Evolutionary conservation across 2,797 vertebrate genomes (phyloP).

Genomic region (Simalia tracyae): DNA sequence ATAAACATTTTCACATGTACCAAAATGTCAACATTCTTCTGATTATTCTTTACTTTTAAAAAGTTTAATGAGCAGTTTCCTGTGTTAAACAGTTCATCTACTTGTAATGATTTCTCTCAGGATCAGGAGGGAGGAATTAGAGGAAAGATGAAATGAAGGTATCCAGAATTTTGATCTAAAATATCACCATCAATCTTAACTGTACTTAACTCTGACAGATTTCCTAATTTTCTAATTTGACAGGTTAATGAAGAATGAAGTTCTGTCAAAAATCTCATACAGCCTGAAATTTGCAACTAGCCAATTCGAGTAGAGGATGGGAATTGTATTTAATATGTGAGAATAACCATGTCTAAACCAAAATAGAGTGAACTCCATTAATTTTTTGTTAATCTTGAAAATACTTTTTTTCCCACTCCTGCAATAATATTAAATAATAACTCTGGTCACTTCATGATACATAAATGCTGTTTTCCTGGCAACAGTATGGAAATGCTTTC

Average conservation of each 20-base stretch:
- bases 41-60: constrained; percentile 38
- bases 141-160: constrained; percentile 42
- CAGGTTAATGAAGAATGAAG: constrained; percentile 46
- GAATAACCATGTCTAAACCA: background rate
- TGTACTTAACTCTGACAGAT: constrained; percentile 45
- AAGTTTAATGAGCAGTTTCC: constrained; percentile 54
- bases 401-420: background rate
- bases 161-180: constrained; percentile 42
- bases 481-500: background rate
- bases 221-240: constrained; percentile 54
- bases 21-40: constrained; percentile 16
- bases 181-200: constrained; percentile 46
- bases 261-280: fast-evolving
- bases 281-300: background rate
- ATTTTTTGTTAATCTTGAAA: background rate
- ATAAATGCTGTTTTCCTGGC: background rate
- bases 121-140: constrained; percentile 41
- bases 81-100: constrained; percentile 53
- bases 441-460: background rate
- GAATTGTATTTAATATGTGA: background rate
- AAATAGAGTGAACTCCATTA: background rate
- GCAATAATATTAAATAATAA: background rate
- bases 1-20: constrained; percentile 43
- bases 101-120: constrained; percentile 64
- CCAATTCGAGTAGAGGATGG: fast-evolving